Conservation (phyloP, 2,113 vertebrate species). For the Noturus placidus region DNA sequence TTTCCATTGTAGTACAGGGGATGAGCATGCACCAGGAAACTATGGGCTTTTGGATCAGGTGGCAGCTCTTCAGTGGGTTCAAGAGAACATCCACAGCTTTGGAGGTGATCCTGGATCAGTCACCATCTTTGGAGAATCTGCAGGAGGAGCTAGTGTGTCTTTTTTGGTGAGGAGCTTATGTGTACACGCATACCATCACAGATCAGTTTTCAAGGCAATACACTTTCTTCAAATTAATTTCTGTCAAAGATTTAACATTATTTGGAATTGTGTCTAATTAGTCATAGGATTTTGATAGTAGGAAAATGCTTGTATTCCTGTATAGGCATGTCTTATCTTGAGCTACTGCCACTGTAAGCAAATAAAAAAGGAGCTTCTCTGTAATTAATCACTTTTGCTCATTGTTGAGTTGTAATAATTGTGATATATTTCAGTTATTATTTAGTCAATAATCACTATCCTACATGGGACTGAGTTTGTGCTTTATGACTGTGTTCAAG, state of each 20-base stretch:
- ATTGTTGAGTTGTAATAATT: not conserved
- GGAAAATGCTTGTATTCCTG: not conserved
- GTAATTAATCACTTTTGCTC: not conserved
- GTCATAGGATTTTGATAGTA: not conserved
- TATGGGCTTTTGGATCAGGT: slow-evolving; percentile 85
- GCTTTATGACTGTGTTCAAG: slow-evolving; percentile 58
- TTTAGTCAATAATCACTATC: not conserved
- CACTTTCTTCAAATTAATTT: not conserved
- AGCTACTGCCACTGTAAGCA: not conserved
- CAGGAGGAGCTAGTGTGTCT: slow-evolving; percentile 81
- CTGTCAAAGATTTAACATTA: not conserved
- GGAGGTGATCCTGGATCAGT: slow-evolving; percentile 82
- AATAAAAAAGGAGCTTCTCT: not conserved
- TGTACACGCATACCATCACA: too few relatives aligned
- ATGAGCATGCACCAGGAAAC: slow-evolving; percentile 80
- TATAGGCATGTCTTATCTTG: not conserved
- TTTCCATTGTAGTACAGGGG: slow-evolving; percentile 77
- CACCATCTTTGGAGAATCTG: slow-evolving; percentile 86
- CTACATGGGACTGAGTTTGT: not conserved
- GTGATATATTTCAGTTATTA: not conserved
- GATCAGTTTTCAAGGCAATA: not conserved
- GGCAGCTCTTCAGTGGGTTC: slow-evolving; percentile 82
- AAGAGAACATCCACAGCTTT: slow-evolving; percentile 83
- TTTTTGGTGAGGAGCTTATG: slow-evolving; percentile 67
- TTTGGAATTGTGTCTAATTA: not conserved